These are phyloP conservation scores for Betta splendens DNA, from an alignment of 2,797 vertebrate genomes.

Conservation along the genomic window DNA sequence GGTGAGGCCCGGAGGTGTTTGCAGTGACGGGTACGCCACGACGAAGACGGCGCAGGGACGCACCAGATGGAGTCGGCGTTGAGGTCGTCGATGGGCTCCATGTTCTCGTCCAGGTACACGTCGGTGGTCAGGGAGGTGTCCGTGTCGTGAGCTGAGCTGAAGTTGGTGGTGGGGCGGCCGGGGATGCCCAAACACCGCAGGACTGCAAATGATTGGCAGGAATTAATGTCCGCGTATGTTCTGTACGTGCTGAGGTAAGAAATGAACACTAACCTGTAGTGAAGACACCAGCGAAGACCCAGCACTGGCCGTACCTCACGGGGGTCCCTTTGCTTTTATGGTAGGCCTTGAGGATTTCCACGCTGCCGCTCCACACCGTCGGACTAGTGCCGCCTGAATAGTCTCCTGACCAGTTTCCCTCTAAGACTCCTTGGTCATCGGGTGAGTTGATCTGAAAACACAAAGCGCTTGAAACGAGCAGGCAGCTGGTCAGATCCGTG, in stretches of 20 bases:
- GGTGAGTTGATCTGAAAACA: slow-evolving; percentile 84
- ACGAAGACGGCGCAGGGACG: background rate
- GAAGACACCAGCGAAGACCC: slow-evolving; percentile 89
- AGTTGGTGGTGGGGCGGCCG: slow-evolving; percentile 90
- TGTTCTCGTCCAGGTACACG: slow-evolving; percentile 90
- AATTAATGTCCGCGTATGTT: background rate
- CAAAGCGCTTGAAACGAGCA: background rate
- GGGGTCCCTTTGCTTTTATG: slow-evolving; percentile 71
- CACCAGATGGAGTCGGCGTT: slow-evolving; percentile 86
- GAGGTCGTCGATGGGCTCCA: slow-evolving; percentile 84
- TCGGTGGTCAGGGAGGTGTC: slow-evolving; percentile 92
- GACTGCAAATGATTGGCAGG: slow-evolving; percentile 70
- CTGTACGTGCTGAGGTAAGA: background rate
- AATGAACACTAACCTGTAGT: slow-evolving; percentile 77
- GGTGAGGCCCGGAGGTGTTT: slow-evolving; percentile 1
- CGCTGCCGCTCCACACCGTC: slow-evolving; percentile 88
- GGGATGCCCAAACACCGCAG: slow-evolving; percentile 91
- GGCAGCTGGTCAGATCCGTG: too few species aligned
- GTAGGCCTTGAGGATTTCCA: slow-evolving; percentile 87
- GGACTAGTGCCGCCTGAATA: slow-evolving; percentile 85
- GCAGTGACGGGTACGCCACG: background rate
- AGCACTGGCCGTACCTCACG: slow-evolving; percentile 90
- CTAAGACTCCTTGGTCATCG: slow-evolving; percentile 87
- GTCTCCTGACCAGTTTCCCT: slow-evolving; percentile 88
- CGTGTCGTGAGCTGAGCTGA: slow-evolving; percentile 91